Evolutionary conservation across 2,113 vertebrate species (phyloP), one percentile per base, ranked within the genome.

Genomic region (Erinaceus europaeus): DNA sequence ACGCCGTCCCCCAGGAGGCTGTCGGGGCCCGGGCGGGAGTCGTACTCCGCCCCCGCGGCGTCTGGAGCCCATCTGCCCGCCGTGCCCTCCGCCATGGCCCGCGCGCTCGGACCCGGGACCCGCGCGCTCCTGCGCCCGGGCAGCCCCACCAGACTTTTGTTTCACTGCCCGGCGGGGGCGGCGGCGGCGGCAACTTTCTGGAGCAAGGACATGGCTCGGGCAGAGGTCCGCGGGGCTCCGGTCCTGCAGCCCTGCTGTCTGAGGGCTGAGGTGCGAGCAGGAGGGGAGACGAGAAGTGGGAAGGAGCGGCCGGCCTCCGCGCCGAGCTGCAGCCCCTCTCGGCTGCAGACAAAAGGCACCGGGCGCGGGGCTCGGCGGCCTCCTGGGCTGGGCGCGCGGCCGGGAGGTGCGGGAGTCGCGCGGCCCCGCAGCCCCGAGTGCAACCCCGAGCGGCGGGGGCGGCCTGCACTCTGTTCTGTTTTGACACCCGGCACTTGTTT

Each of bases 21-120:
- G 82, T 98, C 98, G 74, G 93, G 93, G 90, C 94, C 96, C 88
- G 92, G 87, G 29, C 97, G 97, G 62, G 93, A 95, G 77, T 98
- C 98, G 11, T 97, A 97, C 75, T 98, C 98, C 27, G 84, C 88
- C 94, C 96, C 97, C 88, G 97, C 90, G 57, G 85, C 75, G 42
- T 95, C 93, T 5, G 88, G 59, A 48, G 32, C 92, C 36, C 95
- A 96, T 40, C 80, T 87, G 92, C 79, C 8, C 59, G 90, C 93
- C 25, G 93, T 90, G 55, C 95, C 96, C 90, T 96, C 94, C 44
- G 97, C 97, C 97, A 97, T 97, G 86, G 89, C 88, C 48, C 65
- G 61, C 87, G 52, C 40, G 80, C 80, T 65, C 38, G 46, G 79
- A 80, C 74, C 95, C 74, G 93, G 46, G 79, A 80, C 74, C 95